These are phyloP conservation scores for Terebella lapidaria DNA, from an alignment of 2,888 invertebrate species.

Conservation along the genomic window DNA sequence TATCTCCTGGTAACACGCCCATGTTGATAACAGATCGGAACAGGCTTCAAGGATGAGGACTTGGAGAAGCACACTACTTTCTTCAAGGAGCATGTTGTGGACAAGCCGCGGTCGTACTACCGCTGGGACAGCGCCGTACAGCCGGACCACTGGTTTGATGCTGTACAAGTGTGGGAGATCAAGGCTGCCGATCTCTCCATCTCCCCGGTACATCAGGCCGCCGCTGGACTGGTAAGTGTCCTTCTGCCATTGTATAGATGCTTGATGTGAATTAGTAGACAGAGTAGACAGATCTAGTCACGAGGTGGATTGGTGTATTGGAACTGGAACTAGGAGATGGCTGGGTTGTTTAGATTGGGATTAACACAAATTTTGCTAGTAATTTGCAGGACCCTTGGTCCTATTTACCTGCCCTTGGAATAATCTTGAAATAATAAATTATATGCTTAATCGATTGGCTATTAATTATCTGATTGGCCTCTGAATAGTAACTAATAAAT, in stretches of 20 bases:
- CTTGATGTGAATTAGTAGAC: background rate
- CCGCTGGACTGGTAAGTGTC: constrained; percentile 65
- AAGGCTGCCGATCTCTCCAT: constrained; percentile 96
- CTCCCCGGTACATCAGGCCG: constrained; percentile 90
- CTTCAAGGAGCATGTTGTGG: constrained; percentile 71
- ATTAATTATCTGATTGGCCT: no score
- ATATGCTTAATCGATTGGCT: no score
- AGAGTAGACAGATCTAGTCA: background rate
- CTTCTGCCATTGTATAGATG: no score
- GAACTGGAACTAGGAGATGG: no score
- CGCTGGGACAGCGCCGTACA: constrained; percentile 62
- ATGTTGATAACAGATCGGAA: constrained; percentile 67
- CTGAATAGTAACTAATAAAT: no score
- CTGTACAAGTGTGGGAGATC: constrained; percentile 89
- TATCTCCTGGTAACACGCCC: background rate
- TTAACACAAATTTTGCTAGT: no score
- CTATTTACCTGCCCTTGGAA: no score
- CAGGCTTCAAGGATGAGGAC: constrained; percentile 90
- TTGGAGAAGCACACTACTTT: constrained; percentile 71
- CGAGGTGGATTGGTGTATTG: no score
- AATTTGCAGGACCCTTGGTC: no score
- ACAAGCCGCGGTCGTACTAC: constrained; percentile 64
- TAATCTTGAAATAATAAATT: no score
- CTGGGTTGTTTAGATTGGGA: no score
- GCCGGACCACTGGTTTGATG: constrained; percentile 56